phyloP scores from a whole-genome alignment of 2,888 invertebrate genomes.

The Onchidella celtica region DNA sequence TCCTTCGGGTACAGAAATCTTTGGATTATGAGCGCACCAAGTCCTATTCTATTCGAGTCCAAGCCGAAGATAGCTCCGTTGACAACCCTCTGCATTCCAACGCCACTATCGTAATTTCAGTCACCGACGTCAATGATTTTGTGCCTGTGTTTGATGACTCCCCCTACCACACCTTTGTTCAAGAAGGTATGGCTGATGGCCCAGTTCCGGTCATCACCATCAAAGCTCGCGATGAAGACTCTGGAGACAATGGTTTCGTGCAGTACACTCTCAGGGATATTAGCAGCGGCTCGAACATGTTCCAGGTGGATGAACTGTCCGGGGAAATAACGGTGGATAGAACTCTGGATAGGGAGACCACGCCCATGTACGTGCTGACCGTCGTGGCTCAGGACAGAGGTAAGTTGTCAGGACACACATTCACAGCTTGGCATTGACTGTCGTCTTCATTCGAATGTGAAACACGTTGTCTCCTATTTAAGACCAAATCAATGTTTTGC shows the following conservation, averaged over 20 bases:
- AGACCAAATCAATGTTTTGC: too few relatives aligned
- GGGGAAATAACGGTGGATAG: constrained; percentile 86
- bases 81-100: constrained; percentile 82
- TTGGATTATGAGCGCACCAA: constrained; percentile 93
- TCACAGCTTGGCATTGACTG: too few relatives aligned
- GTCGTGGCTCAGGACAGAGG: constrained; percentile 93
- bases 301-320: constrained; percentile 83
- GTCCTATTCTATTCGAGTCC: constrained; percentile 92
- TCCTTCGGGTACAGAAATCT: constrained; percentile 88
- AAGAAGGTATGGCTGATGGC: constrained; percentile 84
- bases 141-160: constrained; percentile 91
- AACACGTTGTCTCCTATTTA: too few relatives aligned
- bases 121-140: constrained; percentile 93
- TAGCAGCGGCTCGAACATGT: constrained; percentile 91
- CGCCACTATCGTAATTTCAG: constrained; percentile 88
- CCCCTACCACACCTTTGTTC: constrained; percentile 88
- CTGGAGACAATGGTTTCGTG: constrained; percentile 93
- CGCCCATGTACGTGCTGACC: constrained; percentile 90
- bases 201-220: constrained; percentile 83
- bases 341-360: constrained; percentile 90
- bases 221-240: constrained; percentile 94
- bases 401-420: too few relatives aligned
- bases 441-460: too few relatives aligned
- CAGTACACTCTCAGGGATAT: constrained; percentile 96
- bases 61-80: constrained; percentile 92